Conservation (phyloP, 2,888 invertebrate genomes). For the Terebella lapidaria region DNA sequence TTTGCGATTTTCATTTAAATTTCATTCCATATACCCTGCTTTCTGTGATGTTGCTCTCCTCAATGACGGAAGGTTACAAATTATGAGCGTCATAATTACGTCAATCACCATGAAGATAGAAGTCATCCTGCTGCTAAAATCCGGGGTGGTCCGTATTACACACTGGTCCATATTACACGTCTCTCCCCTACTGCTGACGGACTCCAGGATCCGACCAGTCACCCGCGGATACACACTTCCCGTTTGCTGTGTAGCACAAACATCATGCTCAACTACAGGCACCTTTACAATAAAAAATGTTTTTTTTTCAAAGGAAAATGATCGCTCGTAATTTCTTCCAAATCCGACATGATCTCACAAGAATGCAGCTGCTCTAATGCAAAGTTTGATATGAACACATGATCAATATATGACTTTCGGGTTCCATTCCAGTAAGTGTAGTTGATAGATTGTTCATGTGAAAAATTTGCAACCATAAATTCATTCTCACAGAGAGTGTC, state of each 20-base stretch:
- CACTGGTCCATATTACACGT: no score
- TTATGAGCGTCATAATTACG: no score
- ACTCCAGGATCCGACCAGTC: background rate
- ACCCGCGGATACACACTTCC: background rate
- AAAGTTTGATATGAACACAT: background rate
- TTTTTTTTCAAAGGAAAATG: background rate
- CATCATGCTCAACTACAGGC: no score
- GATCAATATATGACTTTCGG: background rate
- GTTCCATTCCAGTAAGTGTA: background rate
- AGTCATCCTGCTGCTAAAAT: no score
- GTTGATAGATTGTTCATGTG: background rate
- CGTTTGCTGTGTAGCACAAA: no score
- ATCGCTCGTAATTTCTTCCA: background rate
- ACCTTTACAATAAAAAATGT: background rate
- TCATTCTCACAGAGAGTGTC: background rate
- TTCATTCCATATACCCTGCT: no score
- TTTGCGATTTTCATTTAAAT: no score
- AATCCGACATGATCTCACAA: background rate
- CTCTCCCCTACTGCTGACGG: no score
- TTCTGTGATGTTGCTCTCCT: no score
- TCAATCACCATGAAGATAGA: no score
- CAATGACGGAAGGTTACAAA: no score
- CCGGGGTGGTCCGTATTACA: no score
- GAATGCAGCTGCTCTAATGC: background rate
- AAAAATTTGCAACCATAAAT: background rate